Conservation (phyloP, 1,140 invertebrate species). For the Trachymyrmex septentrionalis region DNA sequence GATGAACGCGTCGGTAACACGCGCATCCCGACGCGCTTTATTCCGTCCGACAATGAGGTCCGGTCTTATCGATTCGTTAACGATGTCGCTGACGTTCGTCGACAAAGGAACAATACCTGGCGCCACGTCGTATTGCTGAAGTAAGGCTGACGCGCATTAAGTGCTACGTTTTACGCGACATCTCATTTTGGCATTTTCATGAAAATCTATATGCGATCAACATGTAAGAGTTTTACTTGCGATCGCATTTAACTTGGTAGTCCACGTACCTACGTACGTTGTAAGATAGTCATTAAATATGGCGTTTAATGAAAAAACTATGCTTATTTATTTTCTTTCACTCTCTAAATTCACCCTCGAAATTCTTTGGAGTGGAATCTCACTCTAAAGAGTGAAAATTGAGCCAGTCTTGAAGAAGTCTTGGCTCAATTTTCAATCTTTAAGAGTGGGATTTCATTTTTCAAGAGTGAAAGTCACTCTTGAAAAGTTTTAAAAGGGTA, state of each 20-base stretch:
- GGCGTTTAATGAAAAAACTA: neutral
- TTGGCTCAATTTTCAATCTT: too few relatives aligned
- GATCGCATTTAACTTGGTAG: conserved; percentile 5
- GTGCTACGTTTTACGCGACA: neutral
- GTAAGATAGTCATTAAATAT: neutral
- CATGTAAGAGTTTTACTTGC: neutral
- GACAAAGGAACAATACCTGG: conserved; percentile 79
- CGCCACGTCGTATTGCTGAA: conserved; percentile 1
- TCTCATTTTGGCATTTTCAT: conserved; percentile 25
- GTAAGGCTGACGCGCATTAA: conserved; percentile 32
- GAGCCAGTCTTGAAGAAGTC: too few relatives aligned
- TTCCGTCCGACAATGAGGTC: conserved; percentile 81
- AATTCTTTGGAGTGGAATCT: too few relatives aligned
- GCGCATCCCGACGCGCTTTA: conserved; percentile 75
- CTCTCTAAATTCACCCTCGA: neutral
- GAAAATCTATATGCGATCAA: conserved; percentile 16
- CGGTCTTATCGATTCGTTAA: conserved; percentile 84
- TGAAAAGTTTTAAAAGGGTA: neutral
- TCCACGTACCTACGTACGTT: neutral
- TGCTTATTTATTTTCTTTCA: neutral
- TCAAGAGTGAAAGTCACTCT: too few relatives aligned
- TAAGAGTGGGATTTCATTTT: too few relatives aligned
- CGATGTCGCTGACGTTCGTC: conserved; percentile 79
- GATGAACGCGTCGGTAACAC: conserved; percentile 82
- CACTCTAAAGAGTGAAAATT: too few relatives aligned